These are phyloP conservation scores for Pristionchus arcanus DNA, from an alignment of 2,888 invertebrate species.

Conservation along the genomic window DNA sequence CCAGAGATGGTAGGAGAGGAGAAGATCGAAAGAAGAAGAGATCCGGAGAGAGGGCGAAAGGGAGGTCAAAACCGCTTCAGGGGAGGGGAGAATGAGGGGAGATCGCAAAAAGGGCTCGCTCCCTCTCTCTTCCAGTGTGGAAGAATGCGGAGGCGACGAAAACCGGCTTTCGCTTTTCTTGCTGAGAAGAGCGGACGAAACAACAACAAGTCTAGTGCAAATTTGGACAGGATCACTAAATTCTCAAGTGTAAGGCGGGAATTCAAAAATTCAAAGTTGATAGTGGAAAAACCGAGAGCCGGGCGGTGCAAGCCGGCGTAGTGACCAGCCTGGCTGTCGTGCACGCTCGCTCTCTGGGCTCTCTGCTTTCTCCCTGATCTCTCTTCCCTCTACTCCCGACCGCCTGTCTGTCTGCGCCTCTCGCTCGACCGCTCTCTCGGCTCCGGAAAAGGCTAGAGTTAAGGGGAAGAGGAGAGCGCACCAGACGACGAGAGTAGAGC, in stretches of 20 bases:
- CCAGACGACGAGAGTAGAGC: neutral
- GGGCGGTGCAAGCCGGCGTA: neutral
- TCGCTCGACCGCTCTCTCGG: slow-evolving; percentile 7
- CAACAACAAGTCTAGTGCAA: slow-evolving; percentile 7
- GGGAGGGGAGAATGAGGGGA: neutral
- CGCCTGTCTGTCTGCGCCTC: neutral
- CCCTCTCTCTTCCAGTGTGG: neutral
- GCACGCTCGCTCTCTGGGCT: neutral
- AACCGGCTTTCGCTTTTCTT: slow-evolving; percentile 9
- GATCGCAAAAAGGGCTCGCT: slow-evolving; percentile 31
- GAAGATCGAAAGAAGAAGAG: neutral
- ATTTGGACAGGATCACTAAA: neutral
- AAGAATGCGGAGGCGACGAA: slow-evolving; percentile 13
- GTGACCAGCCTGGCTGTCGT: neutral
- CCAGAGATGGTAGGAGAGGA: neutral
- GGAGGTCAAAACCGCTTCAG: slow-evolving; percentile 40
- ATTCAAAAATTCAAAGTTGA: neutral
- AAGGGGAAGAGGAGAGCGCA: neutral
- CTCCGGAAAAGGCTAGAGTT: neutral
- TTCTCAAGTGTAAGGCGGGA: neutral
- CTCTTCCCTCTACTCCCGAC: slow-evolving; percentile 1
- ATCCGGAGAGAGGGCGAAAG: slow-evolving; percentile 30
- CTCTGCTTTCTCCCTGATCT: neutral
- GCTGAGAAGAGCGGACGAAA: neutral
- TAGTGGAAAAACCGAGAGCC: neutral